phyloP scores from a whole-genome alignment of 1,140 invertebrate species.

The Eueides isabella region DNA sequence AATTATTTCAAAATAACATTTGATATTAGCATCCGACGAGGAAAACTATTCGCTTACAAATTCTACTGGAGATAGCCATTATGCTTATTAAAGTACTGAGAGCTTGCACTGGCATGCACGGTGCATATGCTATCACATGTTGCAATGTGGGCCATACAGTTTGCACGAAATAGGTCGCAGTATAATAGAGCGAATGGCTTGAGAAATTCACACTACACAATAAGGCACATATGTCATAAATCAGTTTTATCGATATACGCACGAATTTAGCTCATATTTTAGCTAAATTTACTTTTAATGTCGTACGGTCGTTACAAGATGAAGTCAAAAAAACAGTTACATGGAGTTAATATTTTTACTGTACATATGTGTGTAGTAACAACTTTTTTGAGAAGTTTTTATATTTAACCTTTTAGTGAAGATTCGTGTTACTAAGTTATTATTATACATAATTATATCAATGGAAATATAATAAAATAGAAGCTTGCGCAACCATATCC shows the following conservation, averaged over 20 bases:
- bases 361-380: not conserved
- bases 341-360: not conserved
- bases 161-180: conserved; percentile 48
- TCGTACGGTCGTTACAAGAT: not conserved
- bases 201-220: conserved; percentile 43
- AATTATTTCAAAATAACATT: conserved; percentile 23
- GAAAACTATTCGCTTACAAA: conserved; percentile 21
- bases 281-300: conserved; percentile 14
- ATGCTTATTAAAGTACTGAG: conserved; percentile 37
- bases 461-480: conserved; percentile 4
- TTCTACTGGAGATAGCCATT: conserved; percentile 36
- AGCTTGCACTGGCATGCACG: conserved; percentile 27
- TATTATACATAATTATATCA: not conserved
- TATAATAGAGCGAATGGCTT: conserved; percentile 45
- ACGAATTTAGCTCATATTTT: conserved; percentile 19
- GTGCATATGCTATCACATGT: conserved; percentile 39
- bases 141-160: conserved; percentile 38
- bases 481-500: conserved; percentile 23
- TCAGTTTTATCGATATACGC: conserved; percentile 21
- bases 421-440: too few relatives aligned
- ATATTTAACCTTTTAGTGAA: not conserved
- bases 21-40: conserved; percentile 18
- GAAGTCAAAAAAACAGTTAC: not conserved
- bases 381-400: not conserved
- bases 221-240: conserved; percentile 13